A percentile compares a stretch with the other conserved stretches of the same genome.
These are phyloP conservation scores for Holacanthella duospinosa DNA, from an alignment of 2,888 invertebrate species.

Conservation along the genomic window DNA sequence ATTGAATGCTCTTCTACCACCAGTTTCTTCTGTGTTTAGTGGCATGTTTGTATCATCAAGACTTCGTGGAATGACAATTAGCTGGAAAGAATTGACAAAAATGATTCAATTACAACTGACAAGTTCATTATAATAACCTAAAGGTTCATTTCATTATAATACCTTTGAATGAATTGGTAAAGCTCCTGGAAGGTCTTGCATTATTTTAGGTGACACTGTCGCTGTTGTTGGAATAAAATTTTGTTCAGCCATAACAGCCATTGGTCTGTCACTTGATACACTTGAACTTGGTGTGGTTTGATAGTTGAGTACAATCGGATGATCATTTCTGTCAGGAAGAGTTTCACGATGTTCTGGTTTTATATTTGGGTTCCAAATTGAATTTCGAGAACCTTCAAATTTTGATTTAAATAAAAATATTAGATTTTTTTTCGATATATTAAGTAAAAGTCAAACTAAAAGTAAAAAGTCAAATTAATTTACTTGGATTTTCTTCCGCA, in stretches of 20 bases:
- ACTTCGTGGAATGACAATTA: conserved; percentile 34
- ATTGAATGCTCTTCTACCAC: conserved; percentile 34
- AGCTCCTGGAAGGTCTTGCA: conserved; percentile 36
- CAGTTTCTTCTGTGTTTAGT: conserved; percentile 26
- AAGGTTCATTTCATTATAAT: no score
- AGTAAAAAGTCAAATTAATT: no score
- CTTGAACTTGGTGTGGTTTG: conserved; percentile 12
- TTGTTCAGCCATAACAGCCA: conserved; percentile 1
- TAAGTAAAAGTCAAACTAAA: no score
- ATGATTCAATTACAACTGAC: neutral
- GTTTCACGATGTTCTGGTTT: neutral
- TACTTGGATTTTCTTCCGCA: no score
- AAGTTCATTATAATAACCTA: neutral
- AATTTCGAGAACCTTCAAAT: neutral
- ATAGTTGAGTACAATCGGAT: neutral
- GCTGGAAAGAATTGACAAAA: conserved; percentile 18
- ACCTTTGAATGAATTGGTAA: conserved; percentile 38
- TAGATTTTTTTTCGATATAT: no score
- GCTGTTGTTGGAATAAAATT: conserved; percentile 13
- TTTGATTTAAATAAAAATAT: no score
- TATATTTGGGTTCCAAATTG: neutral
- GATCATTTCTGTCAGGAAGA: neutral
- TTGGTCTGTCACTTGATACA: conserved; percentile 3
- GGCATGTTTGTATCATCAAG: conserved; percentile 32
- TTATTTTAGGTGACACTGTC: conserved; percentile 32